Base-by-base conservation (phyloP, 2,113 vertebrate genomes). In the Sylvilagus bachmani region DNA sequence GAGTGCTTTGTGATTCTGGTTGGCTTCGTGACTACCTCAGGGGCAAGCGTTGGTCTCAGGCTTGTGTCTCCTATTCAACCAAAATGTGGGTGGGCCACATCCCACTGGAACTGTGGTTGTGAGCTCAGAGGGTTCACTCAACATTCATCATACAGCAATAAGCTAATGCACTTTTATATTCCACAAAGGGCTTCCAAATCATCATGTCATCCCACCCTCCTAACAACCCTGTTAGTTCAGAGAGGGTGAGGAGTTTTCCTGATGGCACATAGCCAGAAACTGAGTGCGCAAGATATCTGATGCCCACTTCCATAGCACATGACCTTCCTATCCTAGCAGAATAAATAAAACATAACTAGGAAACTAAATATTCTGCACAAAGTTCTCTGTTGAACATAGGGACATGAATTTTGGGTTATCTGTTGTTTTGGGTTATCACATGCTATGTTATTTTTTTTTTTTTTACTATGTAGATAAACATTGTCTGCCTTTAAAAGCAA, bases 1-100 rank as follows among this genome's bases (percentile, higher is more conserved):
- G 89, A 94, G 70, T 67, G 33, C 36, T 70, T 93, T 89, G 92
- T 95, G 75, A 81, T 62, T 94, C 49, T 79, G 69, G 88, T 78
- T 88, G 85, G 70, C 78, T 96, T 86, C 86, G 74, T 92, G 94
- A 95, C 86, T 96, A 95, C 75, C 79, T 95, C 80, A 19, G 78
- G 95, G 89, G 75, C 74, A 92, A 93, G 49, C 61, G 49, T 82
- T 75, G 85, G 69, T 89, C 74, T 94, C 53, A 5, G 51, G 13
- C 64, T 94, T 90, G 69, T 66, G 44, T 94, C 44, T 94, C 31
- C 82, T 78, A 66, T 22, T 88, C 86, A 89, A 86, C 88, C 75
- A 89, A 95, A 96, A 78, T 66, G 85, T 97, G 96, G 94, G 95
- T 97, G 96, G 94, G 88, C 92, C 44, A 3, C 24, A 66, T 92